phyloP scores from a whole-genome alignment of 2,888 invertebrate species.

The Hirtodrosophila trivittata region DNA sequence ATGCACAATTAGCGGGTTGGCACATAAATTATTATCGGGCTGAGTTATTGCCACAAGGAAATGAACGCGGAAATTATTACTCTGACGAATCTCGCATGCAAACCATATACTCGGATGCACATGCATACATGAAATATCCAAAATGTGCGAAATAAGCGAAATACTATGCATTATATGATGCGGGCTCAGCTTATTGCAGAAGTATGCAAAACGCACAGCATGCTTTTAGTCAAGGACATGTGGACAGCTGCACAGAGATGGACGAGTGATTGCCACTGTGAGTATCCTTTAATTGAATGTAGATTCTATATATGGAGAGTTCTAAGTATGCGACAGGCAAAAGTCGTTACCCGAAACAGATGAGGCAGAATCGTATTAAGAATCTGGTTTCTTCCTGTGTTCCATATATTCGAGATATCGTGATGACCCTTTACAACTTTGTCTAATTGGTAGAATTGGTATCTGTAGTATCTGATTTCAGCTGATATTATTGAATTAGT shows the following conservation, averaged over 20 bases:
- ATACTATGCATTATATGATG: slow-evolving; percentile 20
- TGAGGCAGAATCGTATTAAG: too few species aligned
- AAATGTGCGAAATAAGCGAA: slow-evolving; percentile 28
- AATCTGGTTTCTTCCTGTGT: too few species aligned
- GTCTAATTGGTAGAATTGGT: too few species aligned
- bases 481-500: too few species aligned
- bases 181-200: slow-evolving; percentile 45
- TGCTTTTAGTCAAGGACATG: slow-evolving; percentile 52
- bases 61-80: slow-evolving; percentile 66
- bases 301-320: too few species aligned
- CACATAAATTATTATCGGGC: slow-evolving; percentile 73
- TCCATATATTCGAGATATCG: too few species aligned
- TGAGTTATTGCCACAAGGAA: slow-evolving; percentile 44
- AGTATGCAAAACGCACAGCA: slow-evolving; percentile 51
- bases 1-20: slow-evolving; percentile 63
- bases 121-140: slow-evolving; percentile 6
- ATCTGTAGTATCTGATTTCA: too few species aligned
- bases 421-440: too few species aligned
- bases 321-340: too few species aligned
- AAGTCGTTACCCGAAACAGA: too few species aligned
- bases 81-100: slow-evolving; percentile 17
- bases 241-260: slow-evolving; percentile 30
- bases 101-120: too few species aligned
- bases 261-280: slow-evolving; percentile 21
- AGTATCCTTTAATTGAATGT: too few species aligned